Percentiles rank a stretch among this genome's conserved stretches.
These are phyloP conservation scores for Catharus bicknelli DNA, from an alignment of 2,113 vertebrate genomes.

Conservation along the genomic window DNA sequence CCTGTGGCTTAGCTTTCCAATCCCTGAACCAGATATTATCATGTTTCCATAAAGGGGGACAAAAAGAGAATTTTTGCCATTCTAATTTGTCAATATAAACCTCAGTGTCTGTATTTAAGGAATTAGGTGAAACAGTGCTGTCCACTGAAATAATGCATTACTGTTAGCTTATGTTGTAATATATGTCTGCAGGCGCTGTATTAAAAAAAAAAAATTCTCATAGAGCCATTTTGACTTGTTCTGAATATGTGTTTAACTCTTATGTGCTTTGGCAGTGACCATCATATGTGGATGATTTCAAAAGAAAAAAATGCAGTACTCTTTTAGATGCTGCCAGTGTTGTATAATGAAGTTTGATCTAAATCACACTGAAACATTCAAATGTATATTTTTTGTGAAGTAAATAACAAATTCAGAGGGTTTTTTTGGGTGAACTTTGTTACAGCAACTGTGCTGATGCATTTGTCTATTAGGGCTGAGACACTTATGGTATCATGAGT, in stretches of 20 bases:
- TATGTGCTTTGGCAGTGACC: not conserved
- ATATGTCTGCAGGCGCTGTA: not conserved
- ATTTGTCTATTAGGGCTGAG: not conserved
- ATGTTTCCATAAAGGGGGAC: not conserved
- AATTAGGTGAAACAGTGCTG: not conserved
- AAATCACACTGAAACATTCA: not conserved
- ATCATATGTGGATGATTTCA: not conserved
- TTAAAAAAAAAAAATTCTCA: not conserved
- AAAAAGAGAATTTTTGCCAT: not conserved
- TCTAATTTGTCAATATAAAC: not conserved
- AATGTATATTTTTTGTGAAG: not conserved
- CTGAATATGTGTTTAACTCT: not conserved
- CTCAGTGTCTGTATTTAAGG: not conserved
- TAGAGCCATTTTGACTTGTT: not conserved
- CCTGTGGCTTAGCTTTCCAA: not conserved
- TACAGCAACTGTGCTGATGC: not conserved
- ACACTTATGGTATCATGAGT: not conserved
- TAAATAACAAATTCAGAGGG: not conserved
- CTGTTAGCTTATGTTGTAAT: not conserved
- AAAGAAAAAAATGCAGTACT: not conserved
- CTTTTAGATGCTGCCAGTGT: not conserved
- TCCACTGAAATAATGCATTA: not conserved
- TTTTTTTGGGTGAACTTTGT: not conserved
- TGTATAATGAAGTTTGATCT: not conserved
- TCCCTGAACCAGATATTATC: not conserved